These are phyloP conservation scores for Cynocephalus volans DNA, from an alignment of 2,113 vertebrate species.

Conservation along the genomic window DNA sequence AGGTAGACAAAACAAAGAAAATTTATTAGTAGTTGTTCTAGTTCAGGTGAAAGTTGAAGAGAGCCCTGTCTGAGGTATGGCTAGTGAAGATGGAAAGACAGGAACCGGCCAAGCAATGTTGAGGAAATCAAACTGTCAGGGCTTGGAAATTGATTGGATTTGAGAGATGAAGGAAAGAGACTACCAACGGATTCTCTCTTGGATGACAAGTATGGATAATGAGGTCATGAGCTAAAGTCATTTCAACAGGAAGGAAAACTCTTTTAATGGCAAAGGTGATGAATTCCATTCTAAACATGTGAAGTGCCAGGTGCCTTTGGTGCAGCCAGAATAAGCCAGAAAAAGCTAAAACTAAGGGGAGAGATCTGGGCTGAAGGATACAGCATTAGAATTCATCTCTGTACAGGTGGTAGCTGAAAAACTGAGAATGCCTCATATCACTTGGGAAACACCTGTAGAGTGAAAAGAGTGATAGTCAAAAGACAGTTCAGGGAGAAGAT, in stretches of 20 bases:
- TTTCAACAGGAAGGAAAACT: slow-evolving; percentile 9
- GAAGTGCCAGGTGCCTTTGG: background rate
- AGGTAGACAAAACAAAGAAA: background rate
- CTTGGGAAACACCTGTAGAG: background rate
- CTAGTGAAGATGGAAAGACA: background rate
- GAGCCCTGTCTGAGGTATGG: background rate
- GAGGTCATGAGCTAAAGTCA: background rate
- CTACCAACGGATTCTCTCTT: background rate
- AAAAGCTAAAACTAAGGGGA: background rate
- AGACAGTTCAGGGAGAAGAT: background rate
- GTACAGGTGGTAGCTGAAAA: background rate
- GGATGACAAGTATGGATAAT: background rate
- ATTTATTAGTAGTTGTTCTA: slow-evolving; percentile 12
- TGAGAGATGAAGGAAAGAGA: slow-evolving; percentile 21
- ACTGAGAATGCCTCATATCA: background rate
- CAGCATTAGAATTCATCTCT: background rate
- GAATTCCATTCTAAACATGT: background rate
- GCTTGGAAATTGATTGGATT: background rate
- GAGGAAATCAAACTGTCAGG: background rate
- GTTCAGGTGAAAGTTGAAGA: background rate
- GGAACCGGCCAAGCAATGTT: background rate
- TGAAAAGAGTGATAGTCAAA: background rate
- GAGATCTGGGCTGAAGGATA: background rate
- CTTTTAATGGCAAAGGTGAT: slow-evolving; percentile 47
- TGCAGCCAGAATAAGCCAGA: slow-evolving; percentile 34